phyloP scores from a whole-genome alignment of 2,113 vertebrate species.

The Cettia cetti region DNA sequence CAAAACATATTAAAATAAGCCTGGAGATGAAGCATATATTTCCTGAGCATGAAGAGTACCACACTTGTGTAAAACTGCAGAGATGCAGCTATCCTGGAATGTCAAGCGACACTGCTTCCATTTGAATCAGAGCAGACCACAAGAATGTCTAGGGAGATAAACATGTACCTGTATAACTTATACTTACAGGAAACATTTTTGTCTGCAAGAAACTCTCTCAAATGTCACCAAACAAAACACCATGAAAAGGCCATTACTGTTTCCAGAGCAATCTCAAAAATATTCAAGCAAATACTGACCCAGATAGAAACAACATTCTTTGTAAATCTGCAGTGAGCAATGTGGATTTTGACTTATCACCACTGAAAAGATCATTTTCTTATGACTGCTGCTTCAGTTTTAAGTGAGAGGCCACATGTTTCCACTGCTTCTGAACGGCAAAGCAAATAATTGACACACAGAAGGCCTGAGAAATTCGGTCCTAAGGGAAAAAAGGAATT shows the following conservation, averaged over 20 bases:
- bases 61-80: background rate
- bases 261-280: conserved; percentile 1
- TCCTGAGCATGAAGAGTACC: background rate
- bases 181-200: background rate
- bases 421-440: background rate
- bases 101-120: background rate
- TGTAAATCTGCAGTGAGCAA: background rate
- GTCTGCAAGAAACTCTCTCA: background rate
- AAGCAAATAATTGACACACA: background rate
- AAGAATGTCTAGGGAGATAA: background rate
- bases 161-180: background rate
- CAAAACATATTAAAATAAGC: background rate
- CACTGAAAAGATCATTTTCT: background rate
- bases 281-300: background rate
- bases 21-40: background rate
- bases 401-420: background rate
- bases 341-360: background rate
- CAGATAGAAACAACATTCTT: conserved; percentile 16
- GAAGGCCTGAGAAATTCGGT: background rate
- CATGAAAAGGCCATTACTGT: background rate
- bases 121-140: background rate
- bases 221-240: background rate
- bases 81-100: background rate
- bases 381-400: background rate
- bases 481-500: background rate